Evolutionary conservation across 2,797 vertebrate genomes (phyloP), one percentile per base, ranked within the genome.

Genomic region (Brotula barbata): DNA sequence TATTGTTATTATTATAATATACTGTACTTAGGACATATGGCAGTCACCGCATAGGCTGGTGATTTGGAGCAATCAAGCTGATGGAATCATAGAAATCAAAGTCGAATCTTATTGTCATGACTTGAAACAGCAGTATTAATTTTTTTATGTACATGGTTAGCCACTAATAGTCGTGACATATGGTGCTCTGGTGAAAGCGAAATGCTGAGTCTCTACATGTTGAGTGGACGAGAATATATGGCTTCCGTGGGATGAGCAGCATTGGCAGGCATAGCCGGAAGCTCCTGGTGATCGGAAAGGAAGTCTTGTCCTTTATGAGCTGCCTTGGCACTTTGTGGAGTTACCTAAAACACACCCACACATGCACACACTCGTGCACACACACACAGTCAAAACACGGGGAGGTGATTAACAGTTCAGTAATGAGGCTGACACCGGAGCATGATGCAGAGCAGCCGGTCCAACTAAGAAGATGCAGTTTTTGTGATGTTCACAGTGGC

Each of bases 251-350:
- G 89, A 77, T 59, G 76, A 78, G 67, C 78, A 75, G 51, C 44
- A 16, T 83, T 91, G 90, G 90, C 88, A 74, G 52, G 39, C 57
- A 50, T 57, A 78, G 66, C 73, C 86, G 89, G 91, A 92, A 91
- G 87, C 87, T 84, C 87, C 89, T 71, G 81, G 84, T 80, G 90
- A 84, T 90, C 73, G 73, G 68, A 72, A 73, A 88, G 85, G 87
- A 91, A 90, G 85, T 80, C 63, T 69, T 86, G 82, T 86, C 65
- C 83, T 71, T 78, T 82, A 73, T 84, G 83, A 82, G 82, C 75
- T 70, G 75, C 75, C 72, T 78, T 81, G 77, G 85, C 75, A 62
- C 59, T n/a, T 48, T 64, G 67, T 73, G 75, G 64, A 76, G 70
- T 75, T 73, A 64, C 74, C 73, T 17, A 64, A 73, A 71, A 78